Conservation (phyloP, 2,888 invertebrate species). For the Cephus spinipes region DNA sequence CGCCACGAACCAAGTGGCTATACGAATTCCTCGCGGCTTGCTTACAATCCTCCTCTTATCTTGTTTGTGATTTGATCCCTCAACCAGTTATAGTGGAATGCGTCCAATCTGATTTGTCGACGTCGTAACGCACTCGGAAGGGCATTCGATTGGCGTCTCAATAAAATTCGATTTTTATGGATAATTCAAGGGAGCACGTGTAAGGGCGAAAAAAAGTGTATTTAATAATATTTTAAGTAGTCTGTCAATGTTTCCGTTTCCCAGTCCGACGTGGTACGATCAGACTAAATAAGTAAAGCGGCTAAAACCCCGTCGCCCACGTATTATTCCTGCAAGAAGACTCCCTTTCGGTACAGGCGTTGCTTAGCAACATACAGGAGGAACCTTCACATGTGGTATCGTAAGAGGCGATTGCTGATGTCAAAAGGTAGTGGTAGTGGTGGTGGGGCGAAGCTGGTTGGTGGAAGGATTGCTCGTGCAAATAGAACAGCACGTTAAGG, state of each 20-base stretch:
- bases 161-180: neutral
- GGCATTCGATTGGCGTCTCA: neutral
- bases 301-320: constrained; percentile 56
- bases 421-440: neutral
- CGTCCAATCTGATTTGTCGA: neutral
- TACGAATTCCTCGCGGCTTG: neutral
- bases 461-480: constrained; percentile 57
- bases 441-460: neutral
- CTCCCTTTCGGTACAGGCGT: constrained; percentile 48
- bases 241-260: constrained; percentile 25
- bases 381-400: constrained; percentile 55
- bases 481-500: constrained; percentile 47
- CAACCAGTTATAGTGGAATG: neutral
- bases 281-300: constrained; percentile 57
- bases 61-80: neutral
- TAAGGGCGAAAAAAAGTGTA: neutral
- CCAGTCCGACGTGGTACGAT: constrained; percentile 32
- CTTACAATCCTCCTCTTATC: neutral
- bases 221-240: neutral
- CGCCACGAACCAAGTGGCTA: neutral
- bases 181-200: neutral
- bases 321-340: constrained; percentile 51
- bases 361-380: constrained; percentile 62
- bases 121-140: neutral
- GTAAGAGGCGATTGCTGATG: constrained; percentile 13